These are phyloP conservation scores for Lochmaea crataegi DNA, from an alignment of 2,888 invertebrate genomes.

Conservation along the genomic window DNA sequence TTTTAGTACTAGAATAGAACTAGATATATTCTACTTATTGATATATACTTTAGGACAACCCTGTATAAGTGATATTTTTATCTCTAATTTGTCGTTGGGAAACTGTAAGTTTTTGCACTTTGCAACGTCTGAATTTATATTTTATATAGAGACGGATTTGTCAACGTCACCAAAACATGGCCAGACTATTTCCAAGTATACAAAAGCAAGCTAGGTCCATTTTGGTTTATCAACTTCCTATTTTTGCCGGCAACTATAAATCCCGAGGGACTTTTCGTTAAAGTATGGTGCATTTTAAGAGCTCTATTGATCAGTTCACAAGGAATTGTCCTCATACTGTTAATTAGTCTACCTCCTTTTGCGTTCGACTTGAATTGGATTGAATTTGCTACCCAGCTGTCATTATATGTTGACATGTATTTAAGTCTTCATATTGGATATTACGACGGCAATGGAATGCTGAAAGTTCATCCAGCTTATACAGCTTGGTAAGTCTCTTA, in stretches of 20 bases:
- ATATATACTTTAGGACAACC: no score
- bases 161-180: constrained; percentile 30
- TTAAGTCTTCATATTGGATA: constrained; percentile 39
- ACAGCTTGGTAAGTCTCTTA: constrained; percentile 38
- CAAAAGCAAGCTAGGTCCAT: constrained; percentile 43
- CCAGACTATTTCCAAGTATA: constrained; percentile 35
- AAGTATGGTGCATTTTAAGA: constrained; percentile 50
- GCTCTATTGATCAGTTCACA: constrained; percentile 30
- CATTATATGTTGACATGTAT: constrained; percentile 44
- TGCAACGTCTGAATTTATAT: not conserved
- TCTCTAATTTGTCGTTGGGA: no score
- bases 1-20: no score
- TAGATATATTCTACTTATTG: no score
- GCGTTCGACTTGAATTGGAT: constrained; percentile 36
- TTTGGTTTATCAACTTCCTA: constrained; percentile 51
- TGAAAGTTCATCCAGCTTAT: constrained; percentile 39
- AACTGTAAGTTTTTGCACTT: no score
- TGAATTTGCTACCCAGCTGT: constrained; percentile 31
- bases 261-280: constrained; percentile 54
- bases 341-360: constrained; percentile 28
- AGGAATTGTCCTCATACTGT: constrained; percentile 22
- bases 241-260: constrained; percentile 54
- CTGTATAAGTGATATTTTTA: no score
- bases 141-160: constrained; percentile 30
- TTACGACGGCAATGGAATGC: constrained; percentile 32